Evolutionary conservation across 2,797 vertebrate genomes (phyloP), one percentile per base, ranked within the genome.

Genomic region (Phaenicophaeus curvirostris): DNA sequence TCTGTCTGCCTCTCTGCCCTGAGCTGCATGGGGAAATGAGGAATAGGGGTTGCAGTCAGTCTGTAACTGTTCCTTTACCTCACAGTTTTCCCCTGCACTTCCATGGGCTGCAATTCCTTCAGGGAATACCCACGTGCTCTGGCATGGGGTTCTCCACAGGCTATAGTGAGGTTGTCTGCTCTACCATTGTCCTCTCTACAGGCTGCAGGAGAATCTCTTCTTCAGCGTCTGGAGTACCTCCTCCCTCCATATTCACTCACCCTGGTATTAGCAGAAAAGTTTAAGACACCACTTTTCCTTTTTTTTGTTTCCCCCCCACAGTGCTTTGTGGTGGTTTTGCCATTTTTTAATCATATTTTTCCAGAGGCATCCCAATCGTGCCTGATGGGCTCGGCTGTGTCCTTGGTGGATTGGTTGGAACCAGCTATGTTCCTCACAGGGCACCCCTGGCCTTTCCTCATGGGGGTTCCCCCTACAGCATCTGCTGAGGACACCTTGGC

Each of bases 371-470:
- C 1, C n/a, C 8, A 2, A 8, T 30, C 18, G 46, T 28, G 20
- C 7, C 44, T 27, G 8, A 35, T 4, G 6, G 16, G 12, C 20
- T 68, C 18, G 39, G 2, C 10, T 33, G 3, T 42, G n/a, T 37
- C 27, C 30, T 27, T 9, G 14, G 12, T 14, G 37, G 10, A 5
- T 53, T 25, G 4, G 3, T 7, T 3, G 7, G 25, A 86, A 21
- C 8, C 6, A 3, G 16, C n/a, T n/a, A 25, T 17, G 35, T 14
- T 50, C 9, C 1, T 7, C 11, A 15, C 0, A 1, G 41, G 8
- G 16, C 30, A 39, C 11, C 23, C 12, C n/a, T 0, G 0, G 7
- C 27, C 7, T 24, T 33, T 51, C 15, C 24, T 51, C 35, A 15
- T 30, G 50, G 27, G 54, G 30, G 39, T 25, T 58, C n/a, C 11